phyloP scores from a whole-genome alignment of 1,140 invertebrate genomes.

The Trissolcus basalis region DNA sequence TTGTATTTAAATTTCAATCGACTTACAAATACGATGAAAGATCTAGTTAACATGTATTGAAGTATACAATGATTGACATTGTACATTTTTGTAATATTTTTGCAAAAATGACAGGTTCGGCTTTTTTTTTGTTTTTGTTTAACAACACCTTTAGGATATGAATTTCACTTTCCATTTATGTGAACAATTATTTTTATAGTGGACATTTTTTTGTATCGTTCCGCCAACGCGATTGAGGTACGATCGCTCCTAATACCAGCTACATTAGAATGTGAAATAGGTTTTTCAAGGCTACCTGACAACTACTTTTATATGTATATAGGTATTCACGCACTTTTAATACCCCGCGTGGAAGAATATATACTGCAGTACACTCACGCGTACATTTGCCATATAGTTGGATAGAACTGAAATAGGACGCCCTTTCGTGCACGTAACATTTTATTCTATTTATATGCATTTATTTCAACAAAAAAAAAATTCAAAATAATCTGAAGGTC shows the following conservation, averaged over 20 bases:
- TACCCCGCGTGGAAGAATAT: slow-evolving; percentile 55
- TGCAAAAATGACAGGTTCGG: slow-evolving; percentile 16
- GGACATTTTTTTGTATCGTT: slow-evolving; percentile 50
- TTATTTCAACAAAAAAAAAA: too few species aligned
- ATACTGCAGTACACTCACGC: slow-evolving; percentile 37
- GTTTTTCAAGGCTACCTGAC: slow-evolving; percentile 62
- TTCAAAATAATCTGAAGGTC: too few species aligned
- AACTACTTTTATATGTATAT: slow-evolving; percentile 59
- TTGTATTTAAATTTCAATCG: too few species aligned
- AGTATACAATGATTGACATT: slow-evolving; percentile 31
- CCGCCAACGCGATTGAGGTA: slow-evolving; percentile 55
- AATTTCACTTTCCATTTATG: slow-evolving; percentile 58
- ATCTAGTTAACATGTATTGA: slow-evolving; percentile 34
- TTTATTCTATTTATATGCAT: too few species aligned
- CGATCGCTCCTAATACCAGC: slow-evolving; percentile 45
- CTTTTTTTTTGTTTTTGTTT: slow-evolving; percentile 39
- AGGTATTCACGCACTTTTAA: slow-evolving; percentile 60
- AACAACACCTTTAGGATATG: slow-evolving; percentile 33
- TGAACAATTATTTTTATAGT: slow-evolving; percentile 40
- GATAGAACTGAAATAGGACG: slow-evolving; percentile 2
- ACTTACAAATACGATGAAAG: too few species aligned
- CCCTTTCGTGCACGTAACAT: too few species aligned
- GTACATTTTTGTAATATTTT: background rate
- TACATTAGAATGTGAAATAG: slow-evolving; percentile 65
- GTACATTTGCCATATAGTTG: slow-evolving; percentile 11